Evolutionary conservation across 1,140 invertebrate species (phyloP).

Genomic region (Trichonephila clavipes): DNA sequence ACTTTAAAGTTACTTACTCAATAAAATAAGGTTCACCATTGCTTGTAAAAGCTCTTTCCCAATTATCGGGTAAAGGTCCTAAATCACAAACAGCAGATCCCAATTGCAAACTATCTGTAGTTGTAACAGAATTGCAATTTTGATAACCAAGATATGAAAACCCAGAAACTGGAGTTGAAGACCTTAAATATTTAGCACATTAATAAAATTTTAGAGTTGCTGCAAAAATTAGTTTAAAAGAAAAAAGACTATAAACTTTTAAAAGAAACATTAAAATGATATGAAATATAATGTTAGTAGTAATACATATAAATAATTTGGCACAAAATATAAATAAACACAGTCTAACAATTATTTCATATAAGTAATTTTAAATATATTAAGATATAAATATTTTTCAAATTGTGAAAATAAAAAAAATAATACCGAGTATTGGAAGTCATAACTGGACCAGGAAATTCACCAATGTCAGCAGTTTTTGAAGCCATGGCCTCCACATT

Average conservation of each 20-base stretch:
- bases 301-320: too few species aligned
- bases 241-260: too few species aligned
- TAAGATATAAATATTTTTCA: too few species aligned
- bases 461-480: constrained; percentile 78
- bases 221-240: too few species aligned
- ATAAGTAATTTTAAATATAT: too few species aligned
- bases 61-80: constrained; percentile 95
- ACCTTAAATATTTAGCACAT: constrained; percentile 14
- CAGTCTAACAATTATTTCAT: too few species aligned
- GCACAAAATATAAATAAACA: too few species aligned
- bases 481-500: constrained; percentile 83
- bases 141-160: constrained; percentile 74
- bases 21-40: constrained; percentile 98
- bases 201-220: too few species aligned
- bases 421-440: constrained; percentile 60
- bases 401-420: too few species aligned
- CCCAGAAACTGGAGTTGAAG: constrained; percentile 73
- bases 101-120: constrained; percentile 59
- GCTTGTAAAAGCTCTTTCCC: constrained; percentile 98
- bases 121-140: constrained; percentile 68
- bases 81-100: constrained; percentile 82
- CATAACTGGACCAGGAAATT: constrained; percentile 38
- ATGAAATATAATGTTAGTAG: too few species aligned
- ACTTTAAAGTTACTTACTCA: constrained; percentile 86
- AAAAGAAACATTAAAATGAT: too few species aligned